These are phyloP conservation scores for Salmo trutta DNA, from an alignment of 2,797 vertebrate genomes.

Conservation along the genomic window DNA sequence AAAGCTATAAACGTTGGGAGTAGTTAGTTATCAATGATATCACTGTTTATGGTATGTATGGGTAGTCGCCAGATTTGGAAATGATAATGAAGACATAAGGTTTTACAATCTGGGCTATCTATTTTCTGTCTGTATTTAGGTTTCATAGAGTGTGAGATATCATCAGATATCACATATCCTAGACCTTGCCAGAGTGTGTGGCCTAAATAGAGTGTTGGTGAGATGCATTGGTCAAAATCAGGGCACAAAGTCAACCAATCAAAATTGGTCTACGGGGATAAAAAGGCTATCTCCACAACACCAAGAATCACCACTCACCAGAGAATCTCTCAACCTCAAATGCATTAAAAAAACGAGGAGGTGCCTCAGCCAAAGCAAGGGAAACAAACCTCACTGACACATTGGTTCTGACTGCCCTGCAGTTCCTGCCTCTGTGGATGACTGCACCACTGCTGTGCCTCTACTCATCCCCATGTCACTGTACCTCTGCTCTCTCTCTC, in stretches of 20 bases:
- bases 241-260: background rate
- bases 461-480: background rate
- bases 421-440: background rate
- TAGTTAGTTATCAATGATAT: background rate
- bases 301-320: background rate
- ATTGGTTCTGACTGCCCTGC: conserved; percentile 16
- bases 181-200: too few relatives aligned
- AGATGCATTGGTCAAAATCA: background rate
- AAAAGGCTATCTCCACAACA: too few relatives aligned
- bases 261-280: background rate
- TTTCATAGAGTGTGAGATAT: too few relatives aligned
- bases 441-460: background rate
- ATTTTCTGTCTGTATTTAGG: too few relatives aligned
- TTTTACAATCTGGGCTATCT: too few relatives aligned
- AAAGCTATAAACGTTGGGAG: background rate
- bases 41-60: too few relatives aligned
- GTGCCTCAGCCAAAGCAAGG: background rate
- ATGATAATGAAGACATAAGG: too few relatives aligned
- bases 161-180: too few relatives aligned
- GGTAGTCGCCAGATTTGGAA: too few relatives aligned
- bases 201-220: too few relatives aligned
- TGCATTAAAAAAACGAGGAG: background rate
- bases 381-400: background rate
- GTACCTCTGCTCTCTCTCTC: background rate
- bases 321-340: conserved; percentile 1